phyloP scores from a whole-genome alignment of 2,113 vertebrate species.

The Rhea pennata region DNA sequence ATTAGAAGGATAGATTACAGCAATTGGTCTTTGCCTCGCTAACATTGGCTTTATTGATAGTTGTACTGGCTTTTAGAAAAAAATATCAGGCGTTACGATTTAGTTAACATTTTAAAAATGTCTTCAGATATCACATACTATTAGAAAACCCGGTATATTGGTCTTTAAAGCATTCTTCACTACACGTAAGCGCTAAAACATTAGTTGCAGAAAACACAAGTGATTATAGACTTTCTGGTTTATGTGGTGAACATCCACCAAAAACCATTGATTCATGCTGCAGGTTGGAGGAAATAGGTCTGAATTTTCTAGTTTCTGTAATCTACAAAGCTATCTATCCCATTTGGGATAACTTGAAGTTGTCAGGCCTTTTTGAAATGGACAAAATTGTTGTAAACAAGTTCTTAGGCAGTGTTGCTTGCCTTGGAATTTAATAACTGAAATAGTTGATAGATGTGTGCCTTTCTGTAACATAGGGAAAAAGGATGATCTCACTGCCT shows the following conservation, averaged over 20 bases:
- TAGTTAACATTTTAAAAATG: neutral
- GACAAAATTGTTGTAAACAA: neutral
- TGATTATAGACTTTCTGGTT: neutral
- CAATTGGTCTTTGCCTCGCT: neutral
- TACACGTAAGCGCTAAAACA: neutral
- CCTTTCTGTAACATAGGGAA: neutral
- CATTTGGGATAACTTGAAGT: neutral
- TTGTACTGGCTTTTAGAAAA: neutral
- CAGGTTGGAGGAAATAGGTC: neutral
- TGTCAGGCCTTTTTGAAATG: fast-evolving
- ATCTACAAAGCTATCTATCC: neutral
- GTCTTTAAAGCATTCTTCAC: neutral
- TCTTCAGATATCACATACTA: neutral
- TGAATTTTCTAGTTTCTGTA: neutral
- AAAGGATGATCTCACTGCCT: neutral
- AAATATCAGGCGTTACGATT: neutral
- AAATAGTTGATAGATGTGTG: neutral
- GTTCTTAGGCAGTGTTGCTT: neutral
- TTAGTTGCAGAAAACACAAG: neutral
- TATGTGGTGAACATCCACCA: neutral
- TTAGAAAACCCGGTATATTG: neutral
- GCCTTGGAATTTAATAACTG: neutral
- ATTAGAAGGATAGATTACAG: constrained; percentile 19
- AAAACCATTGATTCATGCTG: neutral
- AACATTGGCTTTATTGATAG: neutral